Conservation (phyloP, 2,888 invertebrate species). For the Nipponacmea schrenckii region DNA sequence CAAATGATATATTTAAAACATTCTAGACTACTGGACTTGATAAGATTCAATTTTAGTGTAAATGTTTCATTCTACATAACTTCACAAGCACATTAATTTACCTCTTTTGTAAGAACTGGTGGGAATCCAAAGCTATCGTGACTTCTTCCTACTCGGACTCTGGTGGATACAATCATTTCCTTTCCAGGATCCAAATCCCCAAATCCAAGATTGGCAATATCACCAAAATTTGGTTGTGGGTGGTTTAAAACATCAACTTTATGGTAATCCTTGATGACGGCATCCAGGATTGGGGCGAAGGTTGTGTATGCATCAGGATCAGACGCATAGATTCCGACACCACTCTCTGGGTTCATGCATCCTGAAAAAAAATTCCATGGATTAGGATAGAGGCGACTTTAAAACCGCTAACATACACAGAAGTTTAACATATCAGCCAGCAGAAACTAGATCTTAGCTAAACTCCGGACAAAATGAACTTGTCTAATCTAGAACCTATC, state of each 20-base stretch:
- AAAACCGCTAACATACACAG: too few relatives aligned
- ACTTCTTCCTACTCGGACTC: constrained; percentile 59
- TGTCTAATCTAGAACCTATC: too few relatives aligned
- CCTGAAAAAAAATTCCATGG: constrained; percentile 24
- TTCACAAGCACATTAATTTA: too few relatives aligned
- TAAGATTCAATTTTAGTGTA: too few relatives aligned
- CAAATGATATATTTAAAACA: too few relatives aligned
- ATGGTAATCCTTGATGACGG: constrained; percentile 80
- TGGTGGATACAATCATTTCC: constrained; percentile 77
- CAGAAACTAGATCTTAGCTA: too few relatives aligned
- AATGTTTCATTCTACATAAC: too few relatives aligned
- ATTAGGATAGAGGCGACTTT: too few relatives aligned
- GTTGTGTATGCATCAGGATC: constrained; percentile 94
- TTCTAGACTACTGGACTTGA: too few relatives aligned
- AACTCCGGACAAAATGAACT: too few relatives aligned
- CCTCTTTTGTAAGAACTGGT: constrained; percentile 81
- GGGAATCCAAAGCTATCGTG: constrained; percentile 59
- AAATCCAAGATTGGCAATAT: constrained; percentile 82
- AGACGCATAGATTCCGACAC: constrained; percentile 88
- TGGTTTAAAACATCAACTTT: constrained; percentile 74
- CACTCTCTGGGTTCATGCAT: constrained; percentile 37
- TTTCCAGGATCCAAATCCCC: constrained; percentile 84
- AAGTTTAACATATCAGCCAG: too few relatives aligned
- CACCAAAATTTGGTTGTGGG: constrained; percentile 86
- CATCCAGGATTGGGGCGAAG: constrained; percentile 93